phyloP scores from a whole-genome alignment of 2,113 vertebrate species.

The Rana temporaria region DNA sequence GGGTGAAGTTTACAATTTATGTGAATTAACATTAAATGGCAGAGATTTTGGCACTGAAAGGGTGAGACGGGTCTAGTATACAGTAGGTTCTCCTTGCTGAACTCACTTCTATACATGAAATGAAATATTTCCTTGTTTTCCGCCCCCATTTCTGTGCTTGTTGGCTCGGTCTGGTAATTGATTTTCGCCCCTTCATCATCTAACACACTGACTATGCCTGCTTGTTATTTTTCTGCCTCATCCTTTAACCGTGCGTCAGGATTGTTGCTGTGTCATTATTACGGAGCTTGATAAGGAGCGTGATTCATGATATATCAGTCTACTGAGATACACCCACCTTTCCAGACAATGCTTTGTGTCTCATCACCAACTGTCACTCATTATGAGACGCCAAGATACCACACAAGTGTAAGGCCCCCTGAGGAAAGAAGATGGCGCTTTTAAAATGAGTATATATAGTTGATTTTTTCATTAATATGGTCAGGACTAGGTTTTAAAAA shows the following conservation, averaged over 20 bases:
- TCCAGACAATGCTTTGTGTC: neutral
- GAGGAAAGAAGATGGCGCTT: too few relatives aligned
- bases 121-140: neutral
- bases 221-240: too few relatives aligned
- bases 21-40: too few relatives aligned
- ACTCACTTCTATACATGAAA: neutral
- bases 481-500: too few relatives aligned
- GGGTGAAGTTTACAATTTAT: too few relatives aligned
- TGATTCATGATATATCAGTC: constrained; percentile 5
- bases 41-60: too few relatives aligned
- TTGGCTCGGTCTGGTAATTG: neutral
- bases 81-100: too few relatives aligned
- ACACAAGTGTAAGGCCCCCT: neutral
- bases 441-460: too few relatives aligned
- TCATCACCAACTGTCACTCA: neutral
- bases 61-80: too few relatives aligned
- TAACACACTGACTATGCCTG: neutral
- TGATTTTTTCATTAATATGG: too few relatives aligned
- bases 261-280: constrained; percentile 24
- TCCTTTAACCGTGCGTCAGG: neutral
- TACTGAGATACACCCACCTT: constrained; percentile 17
- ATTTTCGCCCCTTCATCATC: constrained; percentile 12
- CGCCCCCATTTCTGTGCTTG: neutral
- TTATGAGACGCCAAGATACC: neutral
- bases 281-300: neutral